Evolutionary conservation across 2,888 invertebrate genomes (phyloP).

Genomic region (Hyposoter dolosus): DNA sequence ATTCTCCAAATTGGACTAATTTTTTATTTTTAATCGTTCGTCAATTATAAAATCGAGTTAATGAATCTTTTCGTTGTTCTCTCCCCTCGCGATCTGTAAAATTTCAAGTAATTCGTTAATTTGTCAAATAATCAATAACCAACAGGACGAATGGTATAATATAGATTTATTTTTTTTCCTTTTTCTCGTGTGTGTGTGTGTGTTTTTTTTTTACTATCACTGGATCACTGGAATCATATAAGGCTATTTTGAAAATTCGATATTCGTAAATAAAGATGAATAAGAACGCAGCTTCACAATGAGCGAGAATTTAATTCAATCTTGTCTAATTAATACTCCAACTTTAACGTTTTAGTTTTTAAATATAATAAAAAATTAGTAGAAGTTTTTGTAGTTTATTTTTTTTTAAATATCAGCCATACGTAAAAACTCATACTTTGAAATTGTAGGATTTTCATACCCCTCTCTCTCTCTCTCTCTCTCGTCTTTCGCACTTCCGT

Average conservation of each 20-base stretch:
- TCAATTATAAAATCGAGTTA: not conserved
- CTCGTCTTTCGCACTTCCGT: constrained; percentile 4
- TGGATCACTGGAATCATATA: constrained; percentile 62
- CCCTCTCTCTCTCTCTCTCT: constrained; percentile 20
- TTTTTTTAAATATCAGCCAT: constrained; percentile 66
- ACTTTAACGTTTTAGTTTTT: constrained; percentile 40
- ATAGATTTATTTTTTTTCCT: constrained; percentile 61
- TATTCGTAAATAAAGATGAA: constrained; percentile 62
- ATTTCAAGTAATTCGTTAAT: not conserved
- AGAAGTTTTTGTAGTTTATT: not conserved
- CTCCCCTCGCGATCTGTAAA: not conserved
- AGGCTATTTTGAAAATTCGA: constrained; percentile 61
- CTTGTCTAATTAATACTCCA: constrained; percentile 59
- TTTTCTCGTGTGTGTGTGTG: constrained; percentile 34
- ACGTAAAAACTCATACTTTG: constrained; percentile 65
- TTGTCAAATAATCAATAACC: not conserved
- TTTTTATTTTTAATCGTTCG: constrained; percentile 4
- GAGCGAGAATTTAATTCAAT: constrained; percentile 59
- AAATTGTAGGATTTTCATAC: constrained; percentile 50
- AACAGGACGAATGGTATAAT: constrained; percentile 60
- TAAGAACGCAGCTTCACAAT: constrained; percentile 67
- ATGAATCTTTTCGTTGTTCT: not conserved
- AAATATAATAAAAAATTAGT: constrained; percentile 65
- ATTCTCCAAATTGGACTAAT: not conserved
- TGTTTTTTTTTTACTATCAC: constrained; percentile 46